These are phyloP conservation scores for Ailuropoda melanoleuca DNA, from an alignment of 2,113 vertebrate genomes.

Conservation along the genomic window DNA sequence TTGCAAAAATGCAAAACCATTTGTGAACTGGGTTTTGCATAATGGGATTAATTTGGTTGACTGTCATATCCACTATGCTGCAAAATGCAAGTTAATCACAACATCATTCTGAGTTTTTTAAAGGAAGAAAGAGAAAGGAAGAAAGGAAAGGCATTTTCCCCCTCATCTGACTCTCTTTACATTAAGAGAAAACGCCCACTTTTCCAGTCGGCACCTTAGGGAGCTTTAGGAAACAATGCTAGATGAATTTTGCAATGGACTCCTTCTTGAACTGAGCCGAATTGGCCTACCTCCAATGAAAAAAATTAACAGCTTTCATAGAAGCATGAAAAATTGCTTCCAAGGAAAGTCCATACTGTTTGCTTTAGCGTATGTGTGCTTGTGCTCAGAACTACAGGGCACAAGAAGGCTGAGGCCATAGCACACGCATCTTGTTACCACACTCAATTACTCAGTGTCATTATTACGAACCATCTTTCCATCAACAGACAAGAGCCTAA, in stretches of 20 bases:
- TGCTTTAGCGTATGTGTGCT: accelerated
- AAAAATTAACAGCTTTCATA: constrained; percentile 57
- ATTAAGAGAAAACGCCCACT: constrained; percentile 51
- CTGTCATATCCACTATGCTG: constrained; percentile 86
- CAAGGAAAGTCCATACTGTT: not conserved
- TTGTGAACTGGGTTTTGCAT: constrained; percentile 89
- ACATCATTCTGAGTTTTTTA: constrained; percentile 80
- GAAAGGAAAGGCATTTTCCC: constrained; percentile 62
- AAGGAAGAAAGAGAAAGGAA: constrained; percentile 77
- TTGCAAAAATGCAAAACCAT: constrained; percentile 84
- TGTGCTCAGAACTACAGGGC: not conserved
- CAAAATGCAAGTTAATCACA: constrained; percentile 87
- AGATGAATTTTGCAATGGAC: not conserved
- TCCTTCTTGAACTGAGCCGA: not conserved
- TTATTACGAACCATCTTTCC: not conserved
- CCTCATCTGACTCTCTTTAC: constrained; percentile 68
- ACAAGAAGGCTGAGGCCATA: not conserved
- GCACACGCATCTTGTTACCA: not conserved
- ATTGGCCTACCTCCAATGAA: not conserved
- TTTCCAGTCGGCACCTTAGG: constrained; percentile 2
- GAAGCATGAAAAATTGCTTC: constrained; percentile 60
- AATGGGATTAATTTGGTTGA: constrained; percentile 90
- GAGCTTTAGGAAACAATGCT: constrained; percentile 49
- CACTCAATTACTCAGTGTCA: not conserved
- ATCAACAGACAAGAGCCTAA: not conserved